Evolutionary conservation across 2,797 vertebrate genomes (phyloP), one percentile per base, ranked within the genome.

Genomic region (Eulemur rubriventer): DNA sequence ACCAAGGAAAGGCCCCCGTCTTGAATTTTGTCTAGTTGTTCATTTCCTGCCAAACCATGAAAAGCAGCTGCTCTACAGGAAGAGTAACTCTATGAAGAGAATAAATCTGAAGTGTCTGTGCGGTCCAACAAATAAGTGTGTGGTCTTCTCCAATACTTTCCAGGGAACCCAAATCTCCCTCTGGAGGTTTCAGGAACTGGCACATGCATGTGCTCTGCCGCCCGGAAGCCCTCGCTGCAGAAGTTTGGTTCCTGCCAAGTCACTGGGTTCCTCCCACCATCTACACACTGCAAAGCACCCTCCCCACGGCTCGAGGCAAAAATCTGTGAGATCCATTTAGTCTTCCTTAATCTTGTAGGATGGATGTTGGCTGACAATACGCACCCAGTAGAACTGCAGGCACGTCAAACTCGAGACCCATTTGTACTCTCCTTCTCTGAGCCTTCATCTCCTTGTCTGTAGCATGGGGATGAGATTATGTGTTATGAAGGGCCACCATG

Each of bases 171-270:
- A 6, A 69, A 43, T n/a, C 61, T 41, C 30, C 4, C 9, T 30
- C 50, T 16, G 28, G 57, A 52, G 20, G n/a, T 65, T 33, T 9
- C 18, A 18, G 9, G 33, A 12, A 33, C n/a, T 7, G 2, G 3
- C 28, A 26, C 59, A 35, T 4, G 12, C 41, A 33, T 4, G 12
- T 7, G 16, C 7, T 14, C 13, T 30, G 1, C 9, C 1, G 0
- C 26, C 38, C 28, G 1, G 41, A 26, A 20, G 50, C 33, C 28
- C 48, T 41, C 22, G 1, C 0, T 6, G 17, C 24, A 35, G 59
- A 73, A 30, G 16, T 20, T 4, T 7, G 20, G n/a, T 17, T 93
- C 52, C 11, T 28, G 43, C 3, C 7, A 59, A 4, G 13, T 43
- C 11, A 0, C n/a, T 14, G 48, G 28, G 46, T 28, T 38, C 7